Percentiles rank a stretch among this genome's conserved stretches.
phyloP scores from a whole-genome alignment of 2,113 vertebrate genomes.

The Psilopogon haemacephalus region DNA sequence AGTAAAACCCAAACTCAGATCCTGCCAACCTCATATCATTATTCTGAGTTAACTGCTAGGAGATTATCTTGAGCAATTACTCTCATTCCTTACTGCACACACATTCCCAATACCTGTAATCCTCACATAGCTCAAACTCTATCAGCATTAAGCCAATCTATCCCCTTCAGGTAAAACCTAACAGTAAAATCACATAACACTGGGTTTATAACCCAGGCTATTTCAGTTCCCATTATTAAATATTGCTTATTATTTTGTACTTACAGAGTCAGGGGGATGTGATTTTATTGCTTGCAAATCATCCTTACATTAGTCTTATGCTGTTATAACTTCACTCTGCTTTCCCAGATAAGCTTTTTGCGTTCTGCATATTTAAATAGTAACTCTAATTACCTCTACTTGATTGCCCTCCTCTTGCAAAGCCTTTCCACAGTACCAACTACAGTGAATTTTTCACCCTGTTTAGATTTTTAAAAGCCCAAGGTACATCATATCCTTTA shows the following conservation, averaged over 20 bases:
- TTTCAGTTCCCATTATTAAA: slow-evolving; percentile 20
- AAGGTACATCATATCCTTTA: slow-evolving; percentile 11
- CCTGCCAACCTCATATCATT: not conserved
- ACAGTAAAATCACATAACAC: slow-evolving; percentile 10
- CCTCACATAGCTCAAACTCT: not conserved
- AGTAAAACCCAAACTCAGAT: not conserved
- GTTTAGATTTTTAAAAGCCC: slow-evolving; percentile 16
- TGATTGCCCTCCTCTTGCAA: slow-evolving; percentile 58
- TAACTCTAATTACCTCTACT: slow-evolving; percentile 53
- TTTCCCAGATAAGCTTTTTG: slow-evolving; percentile 50
- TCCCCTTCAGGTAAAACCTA: slow-evolving; percentile 15
- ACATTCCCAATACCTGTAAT: slow-evolving; percentile 7
- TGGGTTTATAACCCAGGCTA: slow-evolving; percentile 6
- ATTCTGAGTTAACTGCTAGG: not conserved
- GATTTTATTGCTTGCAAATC: slow-evolving; percentile 44
- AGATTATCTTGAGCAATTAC: slow-evolving; percentile 17
- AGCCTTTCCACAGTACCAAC: slow-evolving; percentile 53
- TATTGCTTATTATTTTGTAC: slow-evolving; percentile 36
- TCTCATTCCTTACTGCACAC: not conserved
- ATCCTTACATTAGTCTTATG: not conserved
- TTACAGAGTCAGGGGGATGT: slow-evolving; percentile 36
- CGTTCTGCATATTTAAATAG: slow-evolving; percentile 64
- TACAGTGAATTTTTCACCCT: slow-evolving; percentile 32
- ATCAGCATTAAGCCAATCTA: slow-evolving; percentile 1
- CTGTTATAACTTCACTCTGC: slow-evolving; percentile 4